Percentiles rank a stretch among this genome's conserved stretches.
Evolutionary conservation across 2,888 invertebrate species (phyloP).

Genomic region (Drosophila planitibia): DNA sequence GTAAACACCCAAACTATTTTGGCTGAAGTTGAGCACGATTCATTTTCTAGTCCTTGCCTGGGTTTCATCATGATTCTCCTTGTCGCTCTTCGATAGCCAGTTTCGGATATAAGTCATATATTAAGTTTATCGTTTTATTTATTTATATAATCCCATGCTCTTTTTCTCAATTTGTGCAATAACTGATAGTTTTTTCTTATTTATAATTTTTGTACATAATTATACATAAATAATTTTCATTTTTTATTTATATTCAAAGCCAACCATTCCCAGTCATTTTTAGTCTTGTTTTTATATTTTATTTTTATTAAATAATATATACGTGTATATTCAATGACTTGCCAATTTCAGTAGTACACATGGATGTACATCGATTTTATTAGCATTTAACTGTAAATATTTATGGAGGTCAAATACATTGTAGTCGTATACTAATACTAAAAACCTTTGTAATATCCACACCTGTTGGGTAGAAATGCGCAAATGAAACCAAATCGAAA

Average conservation of each 20-base stretch:
- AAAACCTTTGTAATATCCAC: constrained; percentile 28
- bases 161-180: constrained; percentile 49
- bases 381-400: constrained; percentile 45
- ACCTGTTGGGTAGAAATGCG: constrained; percentile 32
- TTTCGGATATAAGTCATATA: constrained; percentile 22
- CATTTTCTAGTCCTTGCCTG: constrained; percentile 53
- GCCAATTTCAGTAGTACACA: constrained; percentile 25
- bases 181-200: constrained; percentile 4
- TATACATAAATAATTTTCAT: background rate
- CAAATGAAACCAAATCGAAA: constrained; percentile 32
- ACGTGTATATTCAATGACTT: constrained; percentile 12
- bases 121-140: constrained; percentile 15
- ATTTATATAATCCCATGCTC: background rate
- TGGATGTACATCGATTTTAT: constrained; percentile 16
- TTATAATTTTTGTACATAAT: constrained; percentile 4
- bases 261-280: constrained; percentile 1
- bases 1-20: constrained; percentile 42
- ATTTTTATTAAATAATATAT: background rate
- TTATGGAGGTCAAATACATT: constrained; percentile 18
- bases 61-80: constrained; percentile 15
- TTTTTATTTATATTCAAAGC: background rate
- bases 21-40: constrained; percentile 14
- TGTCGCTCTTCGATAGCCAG: constrained; percentile 21
- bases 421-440: constrained; percentile 27
- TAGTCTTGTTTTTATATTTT: background rate